Conservation (phyloP, 2,797 vertebrate genomes). For the Myoxocephalus aenaeus region DNA sequence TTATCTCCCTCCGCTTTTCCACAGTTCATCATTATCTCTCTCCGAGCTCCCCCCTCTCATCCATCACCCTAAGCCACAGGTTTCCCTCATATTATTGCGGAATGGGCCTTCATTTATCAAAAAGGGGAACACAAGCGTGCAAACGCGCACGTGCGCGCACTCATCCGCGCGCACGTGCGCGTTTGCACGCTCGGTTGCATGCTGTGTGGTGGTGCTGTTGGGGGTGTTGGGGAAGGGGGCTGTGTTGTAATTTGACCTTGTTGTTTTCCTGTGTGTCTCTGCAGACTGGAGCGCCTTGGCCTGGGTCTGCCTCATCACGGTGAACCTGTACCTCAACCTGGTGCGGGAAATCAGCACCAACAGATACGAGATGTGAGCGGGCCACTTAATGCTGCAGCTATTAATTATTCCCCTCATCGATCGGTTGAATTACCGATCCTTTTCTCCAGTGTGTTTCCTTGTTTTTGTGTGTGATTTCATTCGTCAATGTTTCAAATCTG, state of each 20-base stretch:
- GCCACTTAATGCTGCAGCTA: too few relatives aligned
- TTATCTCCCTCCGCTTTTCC: constrained; percentile 78
- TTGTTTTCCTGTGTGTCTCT: constrained; percentile 57
- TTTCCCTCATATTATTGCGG: constrained; percentile 83
- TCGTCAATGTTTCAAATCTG: background rate
- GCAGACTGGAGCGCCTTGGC: constrained; percentile 86
- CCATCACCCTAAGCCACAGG: constrained; percentile 79
- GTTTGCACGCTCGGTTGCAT: constrained; percentile 16
- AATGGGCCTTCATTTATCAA: constrained; percentile 82
- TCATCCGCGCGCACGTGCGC: background rate
- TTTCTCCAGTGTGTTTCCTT: background rate
- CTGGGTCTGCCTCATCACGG: constrained; percentile 87
- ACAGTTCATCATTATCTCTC: constrained; percentile 74
- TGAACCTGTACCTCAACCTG: constrained; percentile 86
- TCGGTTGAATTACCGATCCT: background rate
- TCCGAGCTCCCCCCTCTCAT: constrained; percentile 64
- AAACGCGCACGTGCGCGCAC: constrained; percentile 17
- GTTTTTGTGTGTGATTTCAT: background rate
- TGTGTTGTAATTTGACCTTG: constrained; percentile 74
- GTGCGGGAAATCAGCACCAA: constrained; percentile 83
- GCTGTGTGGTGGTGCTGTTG: constrained; percentile 31
- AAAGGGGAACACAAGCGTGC: constrained; percentile 57
- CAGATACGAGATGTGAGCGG: constrained; percentile 79
- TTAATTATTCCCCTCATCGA: background rate
- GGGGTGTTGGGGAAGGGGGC: background rate